phyloP scores from a whole-genome alignment of 2,888 invertebrate species.

The Biston stratarius region DNA sequence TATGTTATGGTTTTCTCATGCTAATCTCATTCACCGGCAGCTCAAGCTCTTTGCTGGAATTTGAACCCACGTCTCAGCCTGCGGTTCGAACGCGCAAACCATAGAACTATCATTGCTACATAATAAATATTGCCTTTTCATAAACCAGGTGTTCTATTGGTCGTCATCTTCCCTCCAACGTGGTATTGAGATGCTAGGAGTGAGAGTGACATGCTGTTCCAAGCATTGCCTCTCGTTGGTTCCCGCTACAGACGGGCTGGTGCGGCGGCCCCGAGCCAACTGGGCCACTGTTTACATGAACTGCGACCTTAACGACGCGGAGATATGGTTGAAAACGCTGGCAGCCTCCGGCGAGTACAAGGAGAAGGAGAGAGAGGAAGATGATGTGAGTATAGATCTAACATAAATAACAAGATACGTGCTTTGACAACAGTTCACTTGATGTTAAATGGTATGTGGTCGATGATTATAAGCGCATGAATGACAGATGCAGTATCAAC shows the following conservation, averaged over 20 bases:
- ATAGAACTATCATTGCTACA: too few relatives aligned
- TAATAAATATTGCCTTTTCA: too few relatives aligned
- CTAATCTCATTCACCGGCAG: too few relatives aligned
- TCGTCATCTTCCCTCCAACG: conserved; percentile 98
- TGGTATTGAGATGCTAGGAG: conserved; percentile 94
- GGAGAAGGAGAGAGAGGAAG: conserved; percentile 49
- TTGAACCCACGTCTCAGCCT: too few relatives aligned
- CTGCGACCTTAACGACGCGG: conserved; percentile 96
- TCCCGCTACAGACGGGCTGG: conserved; percentile 92
- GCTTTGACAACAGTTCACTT: too few relatives aligned
- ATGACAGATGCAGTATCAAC: too few relatives aligned
- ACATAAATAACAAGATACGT: too few relatives aligned
- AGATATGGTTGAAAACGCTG: conserved; percentile 96
- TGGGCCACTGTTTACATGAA: conserved; percentile 98
- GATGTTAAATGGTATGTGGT: too few relatives aligned
- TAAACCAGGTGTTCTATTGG: conserved; percentile 94
- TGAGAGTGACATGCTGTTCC: conserved; percentile 93
- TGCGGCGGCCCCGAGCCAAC: conserved; percentile 93
- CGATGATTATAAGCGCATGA: too few relatives aligned
- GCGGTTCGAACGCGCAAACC: too few relatives aligned
- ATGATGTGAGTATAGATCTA: conserved; percentile 53
- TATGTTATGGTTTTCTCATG: too few relatives aligned
- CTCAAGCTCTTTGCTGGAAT: too few relatives aligned
- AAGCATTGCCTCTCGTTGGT: conserved; percentile 91
- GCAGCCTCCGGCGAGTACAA: conserved; percentile 69